Conservation (phyloP, 1,140 invertebrate species). For the Meloidogyne hapla region DNA sequence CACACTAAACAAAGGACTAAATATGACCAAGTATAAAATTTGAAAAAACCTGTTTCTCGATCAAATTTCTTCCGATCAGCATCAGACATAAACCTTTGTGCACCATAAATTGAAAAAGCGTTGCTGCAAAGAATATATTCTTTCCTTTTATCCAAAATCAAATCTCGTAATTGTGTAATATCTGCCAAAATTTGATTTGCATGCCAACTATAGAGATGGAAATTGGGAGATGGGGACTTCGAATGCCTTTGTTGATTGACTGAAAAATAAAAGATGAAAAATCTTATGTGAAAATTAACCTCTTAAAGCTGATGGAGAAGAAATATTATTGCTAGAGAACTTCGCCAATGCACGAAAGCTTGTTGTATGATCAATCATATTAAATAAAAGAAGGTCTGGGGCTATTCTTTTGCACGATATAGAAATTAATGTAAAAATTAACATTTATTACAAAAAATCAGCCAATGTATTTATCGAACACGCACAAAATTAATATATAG, state of each 20-base stretch:
- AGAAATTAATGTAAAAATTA: too few relatives aligned
- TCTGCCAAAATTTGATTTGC: constrained; percentile 43
- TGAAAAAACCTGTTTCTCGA: constrained; percentile 41
- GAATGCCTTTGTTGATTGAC: constrained; percentile 17
- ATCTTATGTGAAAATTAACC: too few relatives aligned
- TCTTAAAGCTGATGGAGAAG: neutral
- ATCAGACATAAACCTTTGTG: constrained; percentile 49
- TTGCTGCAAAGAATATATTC: constrained; percentile 46
- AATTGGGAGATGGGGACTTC: constrained; percentile 35
- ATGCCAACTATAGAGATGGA: constrained; percentile 37
- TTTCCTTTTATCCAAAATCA: constrained; percentile 53
- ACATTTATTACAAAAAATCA: too few relatives aligned
- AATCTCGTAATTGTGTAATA: constrained; percentile 51
- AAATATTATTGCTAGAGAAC: constrained; percentile 8
- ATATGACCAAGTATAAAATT: neutral
- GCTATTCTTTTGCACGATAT: too few relatives aligned
- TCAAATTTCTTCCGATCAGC: constrained; percentile 48
- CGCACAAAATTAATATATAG: too few relatives aligned
- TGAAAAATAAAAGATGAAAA: neutral
- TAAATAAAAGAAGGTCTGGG: neutral
- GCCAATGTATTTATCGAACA: too few relatives aligned
- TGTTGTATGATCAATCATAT: constrained; percentile 49
- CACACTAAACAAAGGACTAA: neutral
- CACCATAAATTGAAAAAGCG: constrained; percentile 47
- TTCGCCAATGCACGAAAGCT: constrained; percentile 49